phyloP scores from a whole-genome alignment of 2,797 vertebrate species.

The Jordanella pulchra region DNA sequence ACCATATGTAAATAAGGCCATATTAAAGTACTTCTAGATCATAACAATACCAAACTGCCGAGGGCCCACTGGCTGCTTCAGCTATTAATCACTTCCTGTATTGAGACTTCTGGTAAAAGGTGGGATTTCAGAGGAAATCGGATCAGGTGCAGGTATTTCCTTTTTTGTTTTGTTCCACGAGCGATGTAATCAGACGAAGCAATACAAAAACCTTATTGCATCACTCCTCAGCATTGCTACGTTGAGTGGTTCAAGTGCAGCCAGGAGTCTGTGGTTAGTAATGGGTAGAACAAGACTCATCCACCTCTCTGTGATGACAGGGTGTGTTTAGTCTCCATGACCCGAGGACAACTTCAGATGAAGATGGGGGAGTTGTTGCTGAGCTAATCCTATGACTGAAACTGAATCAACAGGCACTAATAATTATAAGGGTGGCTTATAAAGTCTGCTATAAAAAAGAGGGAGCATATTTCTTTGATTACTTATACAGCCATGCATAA shows the following conservation, averaged over 20 bases:
- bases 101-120: constrained; percentile 71
- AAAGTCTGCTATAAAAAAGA: constrained; percentile 19
- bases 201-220: constrained; percentile 67
- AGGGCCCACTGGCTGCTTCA: constrained; percentile 53
- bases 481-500: constrained; percentile 33
- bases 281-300: constrained; percentile 62
- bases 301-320: constrained; percentile 63
- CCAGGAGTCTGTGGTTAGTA: constrained; percentile 60
- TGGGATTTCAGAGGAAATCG: constrained; percentile 42
- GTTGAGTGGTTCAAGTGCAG: constrained; percentile 57
- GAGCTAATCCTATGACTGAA: constrained; percentile 53
- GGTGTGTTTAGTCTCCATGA: constrained; percentile 71
- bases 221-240: constrained; percentile 66
- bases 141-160: constrained; percentile 44
- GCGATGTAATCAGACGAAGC: constrained; percentile 59
- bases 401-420: constrained; percentile 22
- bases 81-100: constrained; percentile 78
- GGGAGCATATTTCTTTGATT: constrained; percentile 36
- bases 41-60: constrained; percentile 57
- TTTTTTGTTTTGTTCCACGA: constrained; percentile 32
- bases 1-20: constrained; percentile 75
- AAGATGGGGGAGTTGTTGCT: constrained; percentile 65
- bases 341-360: constrained; percentile 51
- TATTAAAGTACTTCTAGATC: constrained; percentile 65
- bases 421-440: constrained; percentile 38